These are phyloP conservation scores for Lordiphosa andalusiaca DNA, from an alignment of 2,888 invertebrate species.

Conservation along the genomic window DNA sequence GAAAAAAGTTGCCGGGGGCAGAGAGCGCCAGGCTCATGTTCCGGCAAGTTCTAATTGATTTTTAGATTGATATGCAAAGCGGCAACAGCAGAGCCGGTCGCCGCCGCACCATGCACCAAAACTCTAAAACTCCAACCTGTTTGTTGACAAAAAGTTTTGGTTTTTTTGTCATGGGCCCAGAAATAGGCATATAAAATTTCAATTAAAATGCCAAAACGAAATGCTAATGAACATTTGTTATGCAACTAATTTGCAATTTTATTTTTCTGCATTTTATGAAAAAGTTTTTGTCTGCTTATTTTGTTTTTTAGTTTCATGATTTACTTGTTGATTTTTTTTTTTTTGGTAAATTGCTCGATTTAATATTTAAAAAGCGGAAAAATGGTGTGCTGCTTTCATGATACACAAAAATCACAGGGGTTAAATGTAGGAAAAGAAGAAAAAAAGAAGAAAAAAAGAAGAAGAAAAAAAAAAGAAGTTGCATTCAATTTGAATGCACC, in stretches of 20 bases:
- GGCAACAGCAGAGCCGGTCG: slow-evolving; percentile 19
- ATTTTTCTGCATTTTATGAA: slow-evolving; percentile 9
- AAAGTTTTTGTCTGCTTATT: not conserved
- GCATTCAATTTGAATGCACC: too few relatives aligned
- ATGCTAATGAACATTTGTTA: slow-evolving; percentile 59
- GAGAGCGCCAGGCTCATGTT: slow-evolving; percentile 45
- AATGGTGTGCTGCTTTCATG: too few relatives aligned
- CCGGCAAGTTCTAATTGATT: slow-evolving; percentile 72
- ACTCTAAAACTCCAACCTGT: not conserved
- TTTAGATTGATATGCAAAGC: slow-evolving; percentile 75
- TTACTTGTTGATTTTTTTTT: slow-evolving; percentile 10
- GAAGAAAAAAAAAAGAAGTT: too few relatives aligned
- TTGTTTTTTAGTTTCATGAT: slow-evolving; percentile 1
- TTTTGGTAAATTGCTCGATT: too few relatives aligned
- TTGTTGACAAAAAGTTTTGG: slow-evolving; percentile 46
- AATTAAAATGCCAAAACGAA: slow-evolving; percentile 60
- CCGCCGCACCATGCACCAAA: not conserved
- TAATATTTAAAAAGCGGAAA: too few relatives aligned
- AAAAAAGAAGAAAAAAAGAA: too few relatives aligned
- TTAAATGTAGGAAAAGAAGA: too few relatives aligned
- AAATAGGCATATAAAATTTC: slow-evolving; percentile 59
- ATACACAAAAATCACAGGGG: too few relatives aligned
- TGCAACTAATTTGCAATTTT: slow-evolving; percentile 62
- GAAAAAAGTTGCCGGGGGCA: slow-evolving; percentile 39
- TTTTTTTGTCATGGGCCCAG: slow-evolving; percentile 17